Evolutionary conservation across 2,797 vertebrate species (phyloP), one percentile per base, ranked within the genome.

Genomic region (Chelon auratus): DNA sequence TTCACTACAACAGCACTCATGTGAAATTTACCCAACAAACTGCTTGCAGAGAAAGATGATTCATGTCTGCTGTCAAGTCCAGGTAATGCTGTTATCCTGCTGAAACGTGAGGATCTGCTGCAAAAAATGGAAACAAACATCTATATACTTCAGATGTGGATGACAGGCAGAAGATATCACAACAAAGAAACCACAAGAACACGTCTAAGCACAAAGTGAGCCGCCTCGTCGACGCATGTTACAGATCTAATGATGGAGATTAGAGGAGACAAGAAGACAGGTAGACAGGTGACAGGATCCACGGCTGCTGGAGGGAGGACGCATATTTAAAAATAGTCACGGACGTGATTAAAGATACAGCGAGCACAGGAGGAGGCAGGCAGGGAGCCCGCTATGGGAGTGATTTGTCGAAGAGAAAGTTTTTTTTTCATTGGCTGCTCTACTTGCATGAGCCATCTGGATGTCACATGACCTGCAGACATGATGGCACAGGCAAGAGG

Each of bases 291-390:
- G 81, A 86, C 59, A 50, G 57, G 64, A 83, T 57, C 40, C 36
- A 67, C 9, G 12, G 58, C 43, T 52, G 77, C 77, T 54, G 26
- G n/a, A 71, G 68, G 75, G 66, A 53, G 62, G 26, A 59, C 9
- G 58, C 39, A 74, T 37, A 63, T 87, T 86, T 91, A 91, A 87
- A 92, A 90, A 91, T 90, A 91, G 88, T 76, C 53, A 12, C 53
- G 68, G 68, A 67, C 80, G 84, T 82, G 84, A 89, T 89, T 86
- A 89, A 81, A 84, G 78, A 78, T 63, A 77, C 78, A 84, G 80
- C 22, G 0, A 59, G 59, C 61, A 67, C 40, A 54, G 40, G 71
- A 63, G 54, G 64, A 82, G 58, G 72, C 20, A 77, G 68, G 51
- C 30, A 55, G 43, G 8, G 22, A 82, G 73, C 63, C 55, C 33